Conservation (phyloP, 2,888 invertebrate genomes). For the Frankliniella intonsa region DNA sequence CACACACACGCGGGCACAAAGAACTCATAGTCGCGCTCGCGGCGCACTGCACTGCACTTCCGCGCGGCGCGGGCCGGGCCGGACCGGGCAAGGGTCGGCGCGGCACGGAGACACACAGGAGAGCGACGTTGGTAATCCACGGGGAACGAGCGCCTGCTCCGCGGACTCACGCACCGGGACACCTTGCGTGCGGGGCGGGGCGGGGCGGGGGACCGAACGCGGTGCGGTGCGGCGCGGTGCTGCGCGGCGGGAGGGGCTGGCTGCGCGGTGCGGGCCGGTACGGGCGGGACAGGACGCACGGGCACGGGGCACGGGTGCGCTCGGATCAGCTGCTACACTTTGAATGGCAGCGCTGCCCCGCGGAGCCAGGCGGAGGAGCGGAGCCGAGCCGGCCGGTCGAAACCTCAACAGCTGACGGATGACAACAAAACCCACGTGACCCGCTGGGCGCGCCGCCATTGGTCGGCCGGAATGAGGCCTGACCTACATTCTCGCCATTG, state of each 20-base stretch:
- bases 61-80: background rate
- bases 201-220: slow-evolving; percentile 39
- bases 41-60: background rate
- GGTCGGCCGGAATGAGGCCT: slow-evolving; percentile 44
- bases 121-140: slow-evolving; percentile 19
- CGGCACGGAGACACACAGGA: background rate
- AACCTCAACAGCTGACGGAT: slow-evolving; percentile 57
- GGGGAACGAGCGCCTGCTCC: slow-evolving; percentile 5
- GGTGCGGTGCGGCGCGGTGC: slow-evolving; percentile 39
- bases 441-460: slow-evolving; percentile 46
- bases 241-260: slow-evolving; percentile 34
- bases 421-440: slow-evolving; percentile 66
- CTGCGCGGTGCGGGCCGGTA: slow-evolving; percentile 30
- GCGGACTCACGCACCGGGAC: background rate
- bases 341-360: background rate
- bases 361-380: too few relatives aligned
- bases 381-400: slow-evolving; percentile 42
- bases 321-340: slow-evolving; percentile 5
- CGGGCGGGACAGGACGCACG: background rate
- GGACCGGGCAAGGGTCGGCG: background rate
- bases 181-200: slow-evolving; percentile 28
- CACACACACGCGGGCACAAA: slow-evolving; percentile 22
- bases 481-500: slow-evolving; percentile 58
- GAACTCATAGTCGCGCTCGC: slow-evolving; percentile 12
- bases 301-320: slow-evolving; percentile 1